A percentile compares a stretch with the other conserved stretches of the same genome.
phyloP scores from a whole-genome alignment of 2,113 vertebrate genomes.

The Ictalurus punctatus region DNA sequence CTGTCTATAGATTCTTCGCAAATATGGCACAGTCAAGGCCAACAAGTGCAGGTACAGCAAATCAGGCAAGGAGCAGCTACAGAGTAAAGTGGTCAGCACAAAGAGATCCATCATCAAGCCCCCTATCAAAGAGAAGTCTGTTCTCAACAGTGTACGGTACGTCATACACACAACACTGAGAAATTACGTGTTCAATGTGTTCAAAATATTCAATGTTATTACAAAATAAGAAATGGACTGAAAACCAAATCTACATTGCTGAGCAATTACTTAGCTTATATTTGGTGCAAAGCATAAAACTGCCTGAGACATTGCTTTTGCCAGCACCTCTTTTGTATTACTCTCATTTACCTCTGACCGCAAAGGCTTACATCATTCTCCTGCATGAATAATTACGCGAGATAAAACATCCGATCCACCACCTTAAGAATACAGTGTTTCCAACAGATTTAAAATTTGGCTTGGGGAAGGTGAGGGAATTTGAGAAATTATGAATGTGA shows the following conservation, averaged over 20 bases:
- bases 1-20: slow-evolving; percentile 84
- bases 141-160: slow-evolving; percentile 91
- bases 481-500: background rate
- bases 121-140: slow-evolving; percentile 88
- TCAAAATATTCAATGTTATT: background rate
- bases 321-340: background rate
- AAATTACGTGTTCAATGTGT: background rate
- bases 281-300: background rate
- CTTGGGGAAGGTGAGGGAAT: background rate
- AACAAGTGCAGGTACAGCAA: slow-evolving; percentile 97
- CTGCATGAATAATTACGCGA: background rate
- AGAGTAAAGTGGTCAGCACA: slow-evolving; percentile 93
- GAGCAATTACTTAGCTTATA: background rate
- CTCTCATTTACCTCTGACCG: background rate
- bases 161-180: slow-evolving; percentile 14
- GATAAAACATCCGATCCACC: too few relatives aligned
- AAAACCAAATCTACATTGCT: background rate
- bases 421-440: background rate
- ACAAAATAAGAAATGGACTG: background rate
- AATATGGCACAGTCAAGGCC: slow-evolving; percentile 88
- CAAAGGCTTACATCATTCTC: background rate
- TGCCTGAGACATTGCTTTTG: background rate
- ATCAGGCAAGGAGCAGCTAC: slow-evolving; percentile 92
- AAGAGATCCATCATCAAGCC: slow-evolving; percentile 92
- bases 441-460: background rate